These are phyloP conservation scores for Piprites chloris DNA, from an alignment of 2,113 vertebrate species.

Conservation along the genomic window DNA sequence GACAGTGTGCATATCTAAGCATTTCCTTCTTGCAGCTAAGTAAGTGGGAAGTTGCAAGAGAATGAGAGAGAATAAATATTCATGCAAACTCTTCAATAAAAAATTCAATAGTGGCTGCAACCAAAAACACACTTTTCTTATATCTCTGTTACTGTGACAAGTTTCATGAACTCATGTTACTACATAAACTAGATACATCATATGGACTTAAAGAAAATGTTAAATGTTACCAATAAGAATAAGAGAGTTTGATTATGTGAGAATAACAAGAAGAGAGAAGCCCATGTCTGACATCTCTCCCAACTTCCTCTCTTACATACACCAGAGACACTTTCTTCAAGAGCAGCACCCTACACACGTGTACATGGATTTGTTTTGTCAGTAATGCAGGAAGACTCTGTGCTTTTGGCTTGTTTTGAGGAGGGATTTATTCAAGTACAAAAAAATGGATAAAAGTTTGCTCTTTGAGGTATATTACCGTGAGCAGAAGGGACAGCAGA, in stretches of 20 bases:
- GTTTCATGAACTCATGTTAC: fast-evolving
- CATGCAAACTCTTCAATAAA: neutral
- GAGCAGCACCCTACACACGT: neutral
- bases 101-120: neutral
- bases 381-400: neutral
- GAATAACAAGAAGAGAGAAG: neutral
- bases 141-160: neutral
- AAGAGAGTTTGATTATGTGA: neutral
- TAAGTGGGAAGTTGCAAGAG: neutral
- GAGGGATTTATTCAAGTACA: neutral
- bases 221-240: neutral
- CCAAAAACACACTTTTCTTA: neutral
- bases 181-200: fast-evolving
- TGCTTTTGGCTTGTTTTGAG: neutral
- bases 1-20: neutral
- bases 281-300: neutral
- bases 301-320: neutral
- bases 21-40: neutral
- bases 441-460: neutral
- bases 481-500: neutral
- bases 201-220: neutral
- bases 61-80: neutral
- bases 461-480: neutral
- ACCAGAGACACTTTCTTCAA: neutral
- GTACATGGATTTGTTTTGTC: neutral